Conservation (phyloP, 2,888 invertebrate species). For the Cotesia congregata region DNA sequence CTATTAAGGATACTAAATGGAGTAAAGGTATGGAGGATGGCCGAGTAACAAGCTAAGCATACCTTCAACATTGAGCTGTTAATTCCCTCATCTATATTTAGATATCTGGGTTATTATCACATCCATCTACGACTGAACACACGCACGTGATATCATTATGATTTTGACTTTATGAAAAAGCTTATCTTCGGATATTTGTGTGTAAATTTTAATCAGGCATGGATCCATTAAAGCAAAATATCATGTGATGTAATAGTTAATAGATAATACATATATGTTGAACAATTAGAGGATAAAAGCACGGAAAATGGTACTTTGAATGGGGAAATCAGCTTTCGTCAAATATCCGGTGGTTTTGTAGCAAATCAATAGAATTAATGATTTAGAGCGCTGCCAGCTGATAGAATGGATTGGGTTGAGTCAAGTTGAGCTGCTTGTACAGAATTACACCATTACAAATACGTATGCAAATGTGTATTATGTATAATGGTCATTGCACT, state of each 20-base stretch:
- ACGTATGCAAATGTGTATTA: slow-evolving; percentile 25
- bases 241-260: not conserved
- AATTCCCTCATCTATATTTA: slow-evolving; percentile 4
- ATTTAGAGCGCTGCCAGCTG: not conserved
- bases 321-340: not conserved
- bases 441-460: slow-evolving; percentile 32
- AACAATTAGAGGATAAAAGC: slow-evolving; percentile 4
- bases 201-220: not conserved
- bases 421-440: slow-evolving; percentile 14
- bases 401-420: not conserved
- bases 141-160: not conserved
- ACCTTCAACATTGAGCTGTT: slow-evolving; percentile 23
- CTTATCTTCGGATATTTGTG: not conserved
- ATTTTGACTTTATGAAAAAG: not conserved
- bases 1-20: slow-evolving; percentile 45
- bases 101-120: not conserved
- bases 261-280: slow-evolving; percentile 2
- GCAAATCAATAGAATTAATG: slow-evolving; percentile 34
- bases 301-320: slow-evolving; percentile 5
- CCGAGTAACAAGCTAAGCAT: slow-evolving; percentile 13
- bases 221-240: not conserved
- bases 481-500: not conserved
- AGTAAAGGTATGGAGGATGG: slow-evolving; percentile 8
- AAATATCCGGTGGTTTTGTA: slow-evolving; percentile 26
- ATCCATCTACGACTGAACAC: not conserved